Evolutionary conservation across 1,140 invertebrate genomes (phyloP).

Genomic region (Steinernema feltiae): DNA sequence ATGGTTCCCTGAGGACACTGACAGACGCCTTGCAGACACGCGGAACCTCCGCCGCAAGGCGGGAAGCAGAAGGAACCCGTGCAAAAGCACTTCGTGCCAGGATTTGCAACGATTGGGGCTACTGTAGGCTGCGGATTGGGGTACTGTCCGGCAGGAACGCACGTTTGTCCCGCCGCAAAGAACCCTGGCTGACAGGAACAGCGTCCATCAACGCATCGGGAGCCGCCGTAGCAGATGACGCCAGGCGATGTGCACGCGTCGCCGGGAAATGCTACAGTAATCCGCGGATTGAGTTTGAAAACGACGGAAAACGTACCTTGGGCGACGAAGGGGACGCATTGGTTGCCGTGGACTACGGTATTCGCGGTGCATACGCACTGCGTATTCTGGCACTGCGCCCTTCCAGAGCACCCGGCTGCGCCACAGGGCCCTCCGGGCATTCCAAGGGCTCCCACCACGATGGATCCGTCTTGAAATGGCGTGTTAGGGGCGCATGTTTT

Average conservation of each 20-base stretch:
- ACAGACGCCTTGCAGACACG: constrained; percentile 25
- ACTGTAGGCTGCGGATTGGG: constrained; percentile 9
- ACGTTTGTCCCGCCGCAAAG: background rate
- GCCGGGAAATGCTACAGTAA: constrained; percentile 9
- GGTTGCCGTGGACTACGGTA: constrained; percentile 16
- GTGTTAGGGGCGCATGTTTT: background rate
- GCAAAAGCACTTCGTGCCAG: background rate
- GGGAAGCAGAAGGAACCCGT: background rate
- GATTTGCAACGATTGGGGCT: background rate
- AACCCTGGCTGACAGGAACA: constrained; percentile 23
- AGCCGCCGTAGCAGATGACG: constrained; percentile 23
- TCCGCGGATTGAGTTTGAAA: background rate
- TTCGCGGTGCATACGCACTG: constrained; percentile 28
- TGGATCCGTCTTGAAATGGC: background rate
- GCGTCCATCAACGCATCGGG: constrained; percentile 25
- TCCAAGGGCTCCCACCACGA: background rate
- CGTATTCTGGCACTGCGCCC: constrained; percentile 30
- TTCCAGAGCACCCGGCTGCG: background rate
- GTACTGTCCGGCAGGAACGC: background rate
- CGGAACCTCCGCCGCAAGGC: constrained; percentile 19
- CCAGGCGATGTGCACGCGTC: constrained; percentile 14
- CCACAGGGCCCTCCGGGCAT: background rate
- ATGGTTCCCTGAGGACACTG: constrained; percentile 24
- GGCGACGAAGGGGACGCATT: constrained; percentile 29
- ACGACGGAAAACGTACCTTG: constrained; percentile 5